phyloP scores from a whole-genome alignment of 1,140 invertebrate species.

The Zaprionus tsacasi region DNA sequence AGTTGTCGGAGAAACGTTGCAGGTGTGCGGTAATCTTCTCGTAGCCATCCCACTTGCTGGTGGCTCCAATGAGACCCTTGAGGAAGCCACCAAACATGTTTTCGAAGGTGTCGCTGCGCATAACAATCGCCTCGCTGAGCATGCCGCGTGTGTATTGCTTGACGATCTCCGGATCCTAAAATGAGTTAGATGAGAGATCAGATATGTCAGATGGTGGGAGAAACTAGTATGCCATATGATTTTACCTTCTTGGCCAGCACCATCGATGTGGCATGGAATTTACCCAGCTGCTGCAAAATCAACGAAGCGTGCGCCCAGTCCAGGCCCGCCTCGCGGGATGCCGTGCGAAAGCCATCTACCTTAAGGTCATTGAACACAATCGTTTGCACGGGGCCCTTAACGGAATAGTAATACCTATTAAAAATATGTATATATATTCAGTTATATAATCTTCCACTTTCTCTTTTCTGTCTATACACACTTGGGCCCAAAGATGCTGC shows the following conservation, averaged over 20 bases:
- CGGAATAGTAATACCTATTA: constrained; percentile 84
- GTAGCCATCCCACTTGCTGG: constrained; percentile 62
- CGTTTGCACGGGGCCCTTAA: constrained; percentile 71
- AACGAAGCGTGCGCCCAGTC: constrained; percentile 72
- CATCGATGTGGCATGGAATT: constrained; percentile 81
- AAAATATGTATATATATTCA: background rate
- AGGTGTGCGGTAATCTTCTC: constrained; percentile 66
- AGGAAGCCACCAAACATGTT: constrained; percentile 68
- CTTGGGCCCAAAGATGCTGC: constrained; percentile 68
- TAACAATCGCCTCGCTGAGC: constrained; percentile 63
- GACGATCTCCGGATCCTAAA: constrained; percentile 64
- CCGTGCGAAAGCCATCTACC: constrained; percentile 62
- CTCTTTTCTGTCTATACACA: constrained; percentile 29
- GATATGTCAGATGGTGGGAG: background rate
- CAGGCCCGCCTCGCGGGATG: constrained; percentile 67
- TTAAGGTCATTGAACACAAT: constrained; percentile 80
- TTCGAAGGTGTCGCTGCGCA: constrained; percentile 62
- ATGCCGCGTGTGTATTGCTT: constrained; percentile 65
- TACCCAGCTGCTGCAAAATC: constrained; percentile 68
- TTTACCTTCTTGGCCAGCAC: constrained; percentile 69
- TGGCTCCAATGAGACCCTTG: constrained; percentile 62
- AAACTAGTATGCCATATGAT: background rate
- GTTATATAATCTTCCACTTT: background rate
- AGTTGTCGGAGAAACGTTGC: constrained; percentile 84
- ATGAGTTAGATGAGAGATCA: background rate